These are phyloP conservation scores for Ciconia nigra DNA, from an alignment of 2,797 vertebrate species.

Conservation along the genomic window DNA sequence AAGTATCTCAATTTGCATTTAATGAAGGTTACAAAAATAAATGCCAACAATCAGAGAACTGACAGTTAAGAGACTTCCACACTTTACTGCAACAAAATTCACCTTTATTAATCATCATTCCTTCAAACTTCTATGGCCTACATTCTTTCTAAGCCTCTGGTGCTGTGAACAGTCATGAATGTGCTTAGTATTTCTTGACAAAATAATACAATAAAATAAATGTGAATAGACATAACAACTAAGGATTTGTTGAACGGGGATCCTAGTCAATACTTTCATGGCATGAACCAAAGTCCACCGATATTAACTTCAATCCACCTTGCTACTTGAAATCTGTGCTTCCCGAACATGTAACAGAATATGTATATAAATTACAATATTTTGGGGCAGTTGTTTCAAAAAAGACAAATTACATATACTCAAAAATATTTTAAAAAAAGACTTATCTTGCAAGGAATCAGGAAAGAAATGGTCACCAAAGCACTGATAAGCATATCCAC, in stretches of 20 bases:
- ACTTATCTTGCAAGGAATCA: not conserved
- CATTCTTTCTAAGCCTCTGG: not conserved
- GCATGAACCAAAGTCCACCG: not conserved
- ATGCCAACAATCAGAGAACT: not conserved
- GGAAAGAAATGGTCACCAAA: not conserved
- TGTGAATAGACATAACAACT: not conserved
- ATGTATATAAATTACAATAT: not conserved
- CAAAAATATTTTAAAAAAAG: not conserved
- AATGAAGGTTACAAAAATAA: not conserved
- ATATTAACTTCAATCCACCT: not conserved
- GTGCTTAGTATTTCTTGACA: not conserved
- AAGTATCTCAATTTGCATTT: not conserved
- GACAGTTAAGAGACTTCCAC: not conserved
- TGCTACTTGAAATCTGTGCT: not conserved
- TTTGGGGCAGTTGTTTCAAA: not conserved
- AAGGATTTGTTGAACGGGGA: not conserved
- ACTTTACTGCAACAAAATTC: not conserved
- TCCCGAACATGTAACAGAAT: not conserved
- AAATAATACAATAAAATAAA: not conserved
- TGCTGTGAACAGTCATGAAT: not conserved
- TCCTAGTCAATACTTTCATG: not conserved
- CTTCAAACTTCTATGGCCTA: not conserved
- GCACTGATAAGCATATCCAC: not conserved
- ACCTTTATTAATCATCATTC: not conserved
- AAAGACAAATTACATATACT: not conserved